Conservation (phyloP, 2,797 vertebrate genomes). For the Gallirallus australis region DNA sequence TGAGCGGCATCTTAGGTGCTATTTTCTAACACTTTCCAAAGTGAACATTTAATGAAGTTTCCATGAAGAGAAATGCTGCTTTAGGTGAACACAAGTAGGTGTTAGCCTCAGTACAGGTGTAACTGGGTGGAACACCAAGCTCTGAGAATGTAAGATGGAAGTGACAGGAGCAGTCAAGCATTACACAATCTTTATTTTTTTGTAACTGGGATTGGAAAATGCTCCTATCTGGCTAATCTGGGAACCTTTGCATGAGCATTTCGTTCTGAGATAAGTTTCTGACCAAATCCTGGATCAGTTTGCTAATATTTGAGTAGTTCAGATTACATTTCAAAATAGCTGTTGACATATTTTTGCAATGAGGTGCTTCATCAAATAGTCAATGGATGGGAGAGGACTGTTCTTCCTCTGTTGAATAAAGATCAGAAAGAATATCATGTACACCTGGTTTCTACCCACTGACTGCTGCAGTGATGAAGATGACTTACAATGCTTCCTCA, state of each 20-base stretch:
- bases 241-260: background rate
- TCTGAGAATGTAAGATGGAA: rapidly evolving
- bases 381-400: background rate
- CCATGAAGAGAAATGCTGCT: background rate
- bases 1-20: background rate
- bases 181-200: background rate
- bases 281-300: background rate
- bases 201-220: background rate
- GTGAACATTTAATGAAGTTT: background rate
- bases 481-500: background rate
- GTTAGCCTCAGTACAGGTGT: background rate
- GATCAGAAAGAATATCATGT: background rate
- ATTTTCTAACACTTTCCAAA: background rate
- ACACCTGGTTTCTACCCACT: background rate
- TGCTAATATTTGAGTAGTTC: background rate
- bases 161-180: background rate
- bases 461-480: background rate
- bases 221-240: background rate
- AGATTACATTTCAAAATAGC: background rate
- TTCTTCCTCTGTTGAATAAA: background rate
- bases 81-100: background rate
- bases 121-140: background rate
- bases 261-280: background rate
- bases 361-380: background rate
- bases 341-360: background rate